phyloP scores from a whole-genome alignment of 2,888 invertebrate species.

The Scaeva pyrastri region DNA sequence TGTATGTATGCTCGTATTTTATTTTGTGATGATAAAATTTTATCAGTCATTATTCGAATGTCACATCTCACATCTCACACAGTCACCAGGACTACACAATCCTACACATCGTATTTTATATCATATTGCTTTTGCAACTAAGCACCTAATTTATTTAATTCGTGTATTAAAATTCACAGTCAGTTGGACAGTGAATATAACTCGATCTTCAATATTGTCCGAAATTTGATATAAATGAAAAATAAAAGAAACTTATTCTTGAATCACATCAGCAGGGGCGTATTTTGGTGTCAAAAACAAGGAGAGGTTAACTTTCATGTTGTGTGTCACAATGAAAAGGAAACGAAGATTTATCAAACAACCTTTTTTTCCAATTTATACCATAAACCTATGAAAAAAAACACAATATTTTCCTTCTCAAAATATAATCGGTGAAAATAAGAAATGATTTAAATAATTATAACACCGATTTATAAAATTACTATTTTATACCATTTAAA shows the following conservation, averaged over 20 bases:
- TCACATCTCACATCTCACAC: neutral
- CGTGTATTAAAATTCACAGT: constrained; percentile 50
- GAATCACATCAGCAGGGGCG: neutral
- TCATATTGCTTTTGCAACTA: constrained; percentile 13
- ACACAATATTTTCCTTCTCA: no score
- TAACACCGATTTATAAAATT: no score
- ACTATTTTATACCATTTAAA: no score
- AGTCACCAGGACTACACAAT: no score
- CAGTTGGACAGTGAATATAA: constrained; percentile 32
- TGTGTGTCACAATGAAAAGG: no score
- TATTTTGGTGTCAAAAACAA: neutral
- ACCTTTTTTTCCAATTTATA: no score
- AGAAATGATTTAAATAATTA: no score
- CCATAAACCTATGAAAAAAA: no score
- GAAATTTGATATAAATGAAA: neutral
- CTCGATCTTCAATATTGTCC: neutral
- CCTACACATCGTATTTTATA: neutral
- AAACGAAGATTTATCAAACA: no score
- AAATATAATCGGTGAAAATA: no score
- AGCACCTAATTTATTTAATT: constrained; percentile 44
- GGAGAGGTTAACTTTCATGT: no score
- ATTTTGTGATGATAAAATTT: constrained; percentile 38
- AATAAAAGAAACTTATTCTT: neutral
- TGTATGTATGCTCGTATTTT: neutral
- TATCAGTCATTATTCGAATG: constrained; percentile 32